Evolutionary conservation across 2,113 vertebrate genomes (phyloP), one percentile per base, ranked within the genome.

Genomic region (Hydropotes inermis): DNA sequence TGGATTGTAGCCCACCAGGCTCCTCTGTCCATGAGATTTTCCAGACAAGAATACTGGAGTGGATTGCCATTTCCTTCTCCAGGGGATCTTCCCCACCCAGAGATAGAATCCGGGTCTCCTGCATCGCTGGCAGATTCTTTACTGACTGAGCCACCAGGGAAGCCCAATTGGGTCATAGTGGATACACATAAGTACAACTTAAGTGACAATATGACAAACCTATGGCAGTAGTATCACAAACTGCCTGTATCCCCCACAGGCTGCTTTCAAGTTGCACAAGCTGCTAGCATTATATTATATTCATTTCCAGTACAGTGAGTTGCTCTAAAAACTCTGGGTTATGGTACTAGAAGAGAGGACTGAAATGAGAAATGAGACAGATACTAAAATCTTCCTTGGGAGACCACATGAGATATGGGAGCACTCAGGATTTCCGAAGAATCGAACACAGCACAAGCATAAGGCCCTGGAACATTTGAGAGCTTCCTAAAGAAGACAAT

Each of bases 41-140:
- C 67, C 67, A 39, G n/a, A 23, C n/a, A 39, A 70, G 67, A 70
- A 39, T 23, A 39, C 19, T 70, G n/a, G n/a, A 70, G 67, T 70
- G 67, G 67, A 36, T 12, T 70, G 67, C n/a, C 67, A 39, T 39
- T 39, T 23, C 19, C 67, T 39, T 39, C n/a, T 23, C n/a, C 67
- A 70, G n/a, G 67, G 67, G 67, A 23, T 70, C 67, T 70, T 70
- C 67, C 67, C 4, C 0, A 70, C 19, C 10, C 67, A 70, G 67
- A 0, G 10, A 39, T 12, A 23, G 19, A 36, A 70, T 19, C 19
- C 0, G 0, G 67, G 19, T 39, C 67, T 39, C n/a, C 19, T 6
- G 67, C 67, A 23, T 5, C 23, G n/a, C n/a, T 39, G n/a, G 19
- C 67, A 39, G 67, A 39, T 70, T 70, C n/a, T 70, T 23, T 23